Percentiles rank a stretch among this genome's conserved stretches.
These are phyloP conservation scores for Trematomus bernacchii DNA, from an alignment of 2,797 vertebrate species.

Conservation along the genomic window DNA sequence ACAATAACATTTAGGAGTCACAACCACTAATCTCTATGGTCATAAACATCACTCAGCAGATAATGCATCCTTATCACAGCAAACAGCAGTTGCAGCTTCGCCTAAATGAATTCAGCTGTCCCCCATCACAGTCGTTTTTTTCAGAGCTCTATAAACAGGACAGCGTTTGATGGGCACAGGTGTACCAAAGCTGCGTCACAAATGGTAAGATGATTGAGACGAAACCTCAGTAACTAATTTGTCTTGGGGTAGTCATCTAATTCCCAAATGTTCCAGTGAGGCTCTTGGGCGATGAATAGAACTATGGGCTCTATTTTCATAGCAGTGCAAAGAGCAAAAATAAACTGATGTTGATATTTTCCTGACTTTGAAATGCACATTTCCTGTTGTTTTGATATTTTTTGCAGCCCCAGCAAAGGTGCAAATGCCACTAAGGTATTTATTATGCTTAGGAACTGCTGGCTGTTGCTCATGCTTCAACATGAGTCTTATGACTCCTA, in stretches of 20 bases:
- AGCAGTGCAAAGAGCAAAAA: too few species aligned
- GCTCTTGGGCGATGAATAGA: background rate
- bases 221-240: background rate
- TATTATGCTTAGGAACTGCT: constrained; percentile 1
- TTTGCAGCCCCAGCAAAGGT: too few species aligned
- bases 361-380: too few species aligned
- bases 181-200: background rate
- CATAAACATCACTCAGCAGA: background rate
- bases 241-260: background rate
- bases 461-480: constrained; percentile 3
- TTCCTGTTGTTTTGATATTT: too few species aligned
- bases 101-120: constrained; percentile 1
- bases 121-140: background rate
- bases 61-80: background rate
- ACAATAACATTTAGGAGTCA: background rate
- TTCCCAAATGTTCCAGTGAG: background rate
- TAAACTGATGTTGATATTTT: too few species aligned
- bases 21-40: constrained; percentile 1
- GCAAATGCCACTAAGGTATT: too few species aligned
- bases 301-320: too few species aligned
- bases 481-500: constrained; percentile 4
- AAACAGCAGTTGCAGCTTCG: constrained; percentile 2
- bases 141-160: background rate
- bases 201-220: background rate
- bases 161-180: background rate